Conservation (phyloP, 2,888 invertebrate genomes). For the Helicoverpa assulta region DNA sequence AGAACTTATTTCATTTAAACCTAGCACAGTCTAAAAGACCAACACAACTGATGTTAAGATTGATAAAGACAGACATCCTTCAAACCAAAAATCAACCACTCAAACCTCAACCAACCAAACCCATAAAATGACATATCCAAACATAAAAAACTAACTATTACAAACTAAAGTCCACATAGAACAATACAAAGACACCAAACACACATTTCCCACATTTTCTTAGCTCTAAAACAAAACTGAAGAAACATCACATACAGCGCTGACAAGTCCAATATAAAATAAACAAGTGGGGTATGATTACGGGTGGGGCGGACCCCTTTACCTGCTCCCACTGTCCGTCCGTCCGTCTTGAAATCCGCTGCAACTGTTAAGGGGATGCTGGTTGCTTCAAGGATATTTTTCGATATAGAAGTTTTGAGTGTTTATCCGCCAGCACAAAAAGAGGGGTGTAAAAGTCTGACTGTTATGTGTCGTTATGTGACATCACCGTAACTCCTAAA, state of each 20-base stretch:
- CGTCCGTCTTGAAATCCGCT: slow-evolving; percentile 84
- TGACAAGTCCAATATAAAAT: slow-evolving; percentile 66
- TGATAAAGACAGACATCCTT: too few species aligned
- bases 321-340: slow-evolving; percentile 85
- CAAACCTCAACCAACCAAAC: too few species aligned
- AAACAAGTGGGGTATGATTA: slow-evolving; percentile 66
- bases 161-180: not conserved
- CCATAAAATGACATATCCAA: too few species aligned
- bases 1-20: too few species aligned
- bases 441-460: too few species aligned
- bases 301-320: slow-evolving; percentile 76
- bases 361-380: slow-evolving; percentile 79
- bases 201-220: slow-evolving; percentile 23
- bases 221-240: slow-evolving; percentile 10
- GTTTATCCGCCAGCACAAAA: not conserved
- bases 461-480: too few species aligned
- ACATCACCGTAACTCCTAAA: too few species aligned
- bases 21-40: too few species aligned
- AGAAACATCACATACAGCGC: slow-evolving; percentile 54
- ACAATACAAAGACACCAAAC: not conserved
- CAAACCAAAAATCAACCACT: too few species aligned
- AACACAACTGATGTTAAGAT: too few species aligned
- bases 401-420: not conserved
- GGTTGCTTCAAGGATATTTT: not conserved
- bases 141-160: too few species aligned